Conservation (phyloP, 1,140 invertebrate genomes). For the Piezodorus guildinii region DNA sequence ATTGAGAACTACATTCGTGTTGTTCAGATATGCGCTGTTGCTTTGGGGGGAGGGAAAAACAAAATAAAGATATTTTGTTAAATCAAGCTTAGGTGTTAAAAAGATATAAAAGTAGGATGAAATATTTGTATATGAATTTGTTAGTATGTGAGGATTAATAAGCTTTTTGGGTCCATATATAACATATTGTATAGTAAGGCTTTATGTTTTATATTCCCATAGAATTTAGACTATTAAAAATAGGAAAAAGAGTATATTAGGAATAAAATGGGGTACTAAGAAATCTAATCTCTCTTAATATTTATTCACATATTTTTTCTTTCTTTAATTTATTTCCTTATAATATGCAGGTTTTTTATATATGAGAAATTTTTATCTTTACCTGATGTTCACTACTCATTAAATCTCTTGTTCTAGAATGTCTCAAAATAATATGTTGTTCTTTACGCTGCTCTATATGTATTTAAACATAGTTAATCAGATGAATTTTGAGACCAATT, state of each 20-base stretch:
- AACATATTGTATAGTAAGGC: conserved; percentile 22
- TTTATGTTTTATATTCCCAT: conserved; percentile 25
- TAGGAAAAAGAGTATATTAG: neutral
- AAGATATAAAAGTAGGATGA: conserved; percentile 3
- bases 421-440: no score
- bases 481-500: no score
- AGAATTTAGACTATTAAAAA: conserved; percentile 13
- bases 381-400: no score
- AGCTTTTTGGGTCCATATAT: conserved; percentile 25
- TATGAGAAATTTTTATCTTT: no score
- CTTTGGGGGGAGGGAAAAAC: neutral
- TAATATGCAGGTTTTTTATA: no score
- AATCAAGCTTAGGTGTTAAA: neutral
- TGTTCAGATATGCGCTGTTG: no score
- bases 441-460: no score
- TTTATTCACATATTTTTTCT: neutral
- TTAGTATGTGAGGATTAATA: conserved; percentile 23
- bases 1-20: neutral
- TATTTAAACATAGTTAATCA: no score
- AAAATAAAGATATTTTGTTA: neutral
- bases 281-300: neutral
- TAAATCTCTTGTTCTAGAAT: no score
- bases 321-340: neutral
- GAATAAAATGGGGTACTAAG: neutral
- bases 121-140: conserved; percentile 18